Evolutionary conservation across 2,113 vertebrate genomes (phyloP).

Genomic region (Trachemys scripta): DNA sequence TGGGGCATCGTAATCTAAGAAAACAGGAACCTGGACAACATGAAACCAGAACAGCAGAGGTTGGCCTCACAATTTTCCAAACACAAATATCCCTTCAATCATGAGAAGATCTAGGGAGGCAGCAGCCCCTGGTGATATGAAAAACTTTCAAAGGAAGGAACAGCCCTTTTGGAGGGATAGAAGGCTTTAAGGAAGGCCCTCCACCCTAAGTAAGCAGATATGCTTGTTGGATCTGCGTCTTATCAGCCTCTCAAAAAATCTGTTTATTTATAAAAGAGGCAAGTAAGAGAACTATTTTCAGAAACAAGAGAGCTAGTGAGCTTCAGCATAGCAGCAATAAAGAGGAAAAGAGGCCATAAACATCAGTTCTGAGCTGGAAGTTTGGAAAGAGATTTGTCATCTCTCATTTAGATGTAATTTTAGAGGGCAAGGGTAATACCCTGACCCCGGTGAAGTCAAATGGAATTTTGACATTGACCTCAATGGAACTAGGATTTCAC

Average conservation of each 20-base stretch:
- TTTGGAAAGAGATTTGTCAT: background rate
- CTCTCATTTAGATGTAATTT: background rate
- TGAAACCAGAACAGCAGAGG: conserved; percentile 27
- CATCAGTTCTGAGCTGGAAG: background rate
- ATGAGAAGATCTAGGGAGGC: conserved; percentile 34
- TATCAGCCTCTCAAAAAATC: conserved; percentile 41
- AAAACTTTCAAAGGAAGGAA: conserved; percentile 50
- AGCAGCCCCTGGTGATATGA: conserved; percentile 49
- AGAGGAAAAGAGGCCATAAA: background rate
- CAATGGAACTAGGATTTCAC: background rate
- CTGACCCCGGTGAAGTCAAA: background rate
- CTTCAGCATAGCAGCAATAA: background rate
- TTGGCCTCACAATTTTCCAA: background rate
- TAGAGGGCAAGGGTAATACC: background rate
- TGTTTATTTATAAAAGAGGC: background rate
- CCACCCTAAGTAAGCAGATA: conserved; percentile 45
- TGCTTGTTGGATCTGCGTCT: background rate
- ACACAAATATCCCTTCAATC: conserved; percentile 48
- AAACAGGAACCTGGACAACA: conserved; percentile 51
- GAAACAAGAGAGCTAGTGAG: background rate
- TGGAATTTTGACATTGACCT: background rate
- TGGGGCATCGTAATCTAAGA: conserved; percentile 22
- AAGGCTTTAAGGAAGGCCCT: conserved; percentile 33
- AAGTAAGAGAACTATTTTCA: background rate
- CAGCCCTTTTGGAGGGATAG: conserved; percentile 1